Conservation (phyloP, 2,113 vertebrate genomes). For the Haliaeetus leucogaster region DNA sequence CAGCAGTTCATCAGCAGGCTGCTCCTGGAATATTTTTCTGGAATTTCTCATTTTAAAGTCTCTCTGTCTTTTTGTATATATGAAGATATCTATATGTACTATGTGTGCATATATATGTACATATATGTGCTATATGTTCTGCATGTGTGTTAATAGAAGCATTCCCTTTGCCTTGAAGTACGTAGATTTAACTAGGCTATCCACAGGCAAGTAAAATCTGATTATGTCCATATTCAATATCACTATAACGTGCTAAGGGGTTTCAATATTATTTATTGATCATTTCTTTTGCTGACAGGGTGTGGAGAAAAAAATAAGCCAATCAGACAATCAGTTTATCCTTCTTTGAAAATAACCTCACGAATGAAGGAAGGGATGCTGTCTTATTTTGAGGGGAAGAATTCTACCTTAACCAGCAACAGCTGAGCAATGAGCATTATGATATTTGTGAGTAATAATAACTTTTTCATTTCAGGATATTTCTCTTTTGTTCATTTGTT, state of each 20-base stretch:
- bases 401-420: not conserved
- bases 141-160: not conserved
- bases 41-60: not conserved
- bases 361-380: not conserved
- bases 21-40: not conserved
- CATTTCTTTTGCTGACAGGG: not conserved
- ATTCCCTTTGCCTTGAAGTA: not conserved
- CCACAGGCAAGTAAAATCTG: not conserved
- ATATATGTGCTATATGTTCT: not conserved
- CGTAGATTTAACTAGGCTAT: not conserved
- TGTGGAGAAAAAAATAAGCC: not conserved
- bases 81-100: not conserved
- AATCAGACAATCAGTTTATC: not conserved
- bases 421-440: not conserved
- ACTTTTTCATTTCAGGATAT: not conserved
- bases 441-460: not conserved
- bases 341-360: not conserved
- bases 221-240: not conserved
- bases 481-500: not conserved
- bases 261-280: not conserved
- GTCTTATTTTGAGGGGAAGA: not conserved
- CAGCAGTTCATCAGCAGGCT: not conserved
- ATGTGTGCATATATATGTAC: not conserved
- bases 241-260: not conserved
- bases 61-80: not conserved